Conservation (phyloP, 2,797 vertebrate species). For the Masticophis lateralis region DNA sequence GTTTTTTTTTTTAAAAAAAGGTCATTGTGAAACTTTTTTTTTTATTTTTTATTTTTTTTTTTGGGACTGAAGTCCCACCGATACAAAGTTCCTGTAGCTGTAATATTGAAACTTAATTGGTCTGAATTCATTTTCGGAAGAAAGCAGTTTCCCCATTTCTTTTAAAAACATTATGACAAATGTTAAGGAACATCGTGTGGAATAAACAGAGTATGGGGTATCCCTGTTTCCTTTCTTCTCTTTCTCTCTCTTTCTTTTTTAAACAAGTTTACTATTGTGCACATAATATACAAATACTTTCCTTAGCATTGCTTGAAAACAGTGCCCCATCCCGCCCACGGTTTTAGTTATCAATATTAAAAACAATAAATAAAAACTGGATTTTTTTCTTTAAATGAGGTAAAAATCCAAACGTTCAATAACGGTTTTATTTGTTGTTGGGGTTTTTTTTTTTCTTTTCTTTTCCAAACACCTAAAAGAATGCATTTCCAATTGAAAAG, state of each 20-base stretch:
- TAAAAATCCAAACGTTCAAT: conserved; percentile 78
- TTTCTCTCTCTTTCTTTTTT: conserved; percentile 37
- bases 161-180: conserved; percentile 89
- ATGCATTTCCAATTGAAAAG: conserved; percentile 65
- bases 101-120: conserved; percentile 80
- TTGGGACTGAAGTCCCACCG: conserved; percentile 70
- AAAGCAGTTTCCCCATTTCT: conserved; percentile 81
- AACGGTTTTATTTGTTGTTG: conserved; percentile 73
- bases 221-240: conserved; percentile 37
- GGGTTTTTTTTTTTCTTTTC: conserved; percentile 75
- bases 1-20: conserved; percentile 82
- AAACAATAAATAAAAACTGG: conserved; percentile 93
- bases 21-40: conserved; percentile 86
- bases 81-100: conserved; percentile 84
- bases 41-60: conserved; percentile 47
- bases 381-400: conserved; percentile 80
- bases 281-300: conserved; percentile 95
- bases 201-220: conserved; percentile 73
- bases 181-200: conserved; percentile 70
- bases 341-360: conserved; percentile 81
- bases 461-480: conserved; percentile 74
- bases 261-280: conserved; percentile 82
- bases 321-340: conserved; percentile 63
- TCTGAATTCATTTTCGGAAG: conserved; percentile 70
- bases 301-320: conserved; percentile 82